Percentiles rank a stretch among this genome's conserved stretches.
Conservation (phyloP, 2,113 vertebrate genomes). For the Hippocampus barbouri region DNA sequence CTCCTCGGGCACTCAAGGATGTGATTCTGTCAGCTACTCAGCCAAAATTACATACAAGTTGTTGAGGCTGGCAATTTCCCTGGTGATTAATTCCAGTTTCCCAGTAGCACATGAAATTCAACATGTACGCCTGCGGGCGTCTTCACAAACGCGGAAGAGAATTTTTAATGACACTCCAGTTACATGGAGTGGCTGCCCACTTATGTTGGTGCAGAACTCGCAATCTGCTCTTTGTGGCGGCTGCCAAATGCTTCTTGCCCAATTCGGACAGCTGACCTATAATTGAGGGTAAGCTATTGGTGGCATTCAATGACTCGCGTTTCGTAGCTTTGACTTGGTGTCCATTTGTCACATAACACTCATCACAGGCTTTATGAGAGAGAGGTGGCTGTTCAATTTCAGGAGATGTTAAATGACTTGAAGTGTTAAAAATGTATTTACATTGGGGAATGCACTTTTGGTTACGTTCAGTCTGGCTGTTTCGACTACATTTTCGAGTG, state of each 20-base stretch:
- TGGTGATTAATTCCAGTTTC: conserved; percentile 53
- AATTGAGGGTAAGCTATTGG: conserved; percentile 29
- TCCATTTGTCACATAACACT: background rate
- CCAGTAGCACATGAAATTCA: conserved; percentile 48
- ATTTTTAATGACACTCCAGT: conserved; percentile 58
- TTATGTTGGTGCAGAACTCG: conserved; percentile 39
- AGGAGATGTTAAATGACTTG: background rate
- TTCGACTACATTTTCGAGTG: no score
- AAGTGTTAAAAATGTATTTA: background rate
- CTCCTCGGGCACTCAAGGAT: conserved; percentile 28
- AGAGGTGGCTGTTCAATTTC: background rate
- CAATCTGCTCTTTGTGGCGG: background rate
- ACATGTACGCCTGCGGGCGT: conserved; percentile 35
- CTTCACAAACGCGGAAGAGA: conserved; percentile 45
- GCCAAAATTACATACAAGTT: conserved; percentile 54
- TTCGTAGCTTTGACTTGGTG: background rate
- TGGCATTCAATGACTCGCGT: conserved; percentile 30
- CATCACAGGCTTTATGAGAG: background rate
- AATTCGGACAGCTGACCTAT: conserved; percentile 23
- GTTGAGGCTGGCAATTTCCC: conserved; percentile 50
- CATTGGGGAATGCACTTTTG: background rate
- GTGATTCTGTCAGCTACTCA: conserved; percentile 45
- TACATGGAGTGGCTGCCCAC: conserved; percentile 33
- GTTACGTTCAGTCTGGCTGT: no score
- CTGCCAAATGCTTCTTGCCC: conserved; percentile 21